Evolutionary conservation across 2,888 invertebrate species (phyloP), one percentile per base, ranked within the genome.

Genomic region (Entomobrya multifasciata): DNA sequence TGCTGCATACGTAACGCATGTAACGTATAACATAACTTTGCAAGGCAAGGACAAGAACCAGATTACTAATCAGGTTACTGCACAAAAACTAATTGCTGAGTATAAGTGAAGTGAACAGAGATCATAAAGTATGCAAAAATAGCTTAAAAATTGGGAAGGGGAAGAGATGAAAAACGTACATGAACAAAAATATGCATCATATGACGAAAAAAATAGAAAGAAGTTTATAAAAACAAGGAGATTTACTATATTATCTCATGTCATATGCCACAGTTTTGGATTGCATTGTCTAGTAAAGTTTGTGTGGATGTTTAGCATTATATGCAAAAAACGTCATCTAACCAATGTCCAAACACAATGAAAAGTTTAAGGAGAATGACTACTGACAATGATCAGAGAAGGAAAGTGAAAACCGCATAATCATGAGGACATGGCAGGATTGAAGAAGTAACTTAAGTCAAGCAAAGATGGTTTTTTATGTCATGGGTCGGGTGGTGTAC

Each of bases 41-140:
- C 8, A 25, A 70, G 47, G 72, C 85, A 85, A 85, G 85, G 85
- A 72, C 85, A 79, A 85, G 85, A 85, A 85, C 85, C 85, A 85
- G 79, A 85, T 85, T 85, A 85, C 79, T 85, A 85, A 85, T 84
- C 84, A 84, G 84, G 84, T 84, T 84, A 67, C 60, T 72, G 36
- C 74, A 78, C 57, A 76, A 74, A 82, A 76, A 74, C 70, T 82
- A 74, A 82, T 82, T 82, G 47, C 62, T 74, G 57, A n/a, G 22
- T 41, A 44, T 15, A 65, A 36, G 41, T 17, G 30, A 62, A 36
- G 65, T 65, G 65, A 65, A 41, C 65, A 65, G 41, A n/a, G n/a
- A 41, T 36, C 65, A 65, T 65, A 41, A 20, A 30, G 15, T 13
- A n/a, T 30, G 6, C 11, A 65, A 25, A 41, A 20, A 10, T 10